Base-by-base conservation (phyloP, 2,797 vertebrate genomes). In the Sebastes elongatus region DNA sequence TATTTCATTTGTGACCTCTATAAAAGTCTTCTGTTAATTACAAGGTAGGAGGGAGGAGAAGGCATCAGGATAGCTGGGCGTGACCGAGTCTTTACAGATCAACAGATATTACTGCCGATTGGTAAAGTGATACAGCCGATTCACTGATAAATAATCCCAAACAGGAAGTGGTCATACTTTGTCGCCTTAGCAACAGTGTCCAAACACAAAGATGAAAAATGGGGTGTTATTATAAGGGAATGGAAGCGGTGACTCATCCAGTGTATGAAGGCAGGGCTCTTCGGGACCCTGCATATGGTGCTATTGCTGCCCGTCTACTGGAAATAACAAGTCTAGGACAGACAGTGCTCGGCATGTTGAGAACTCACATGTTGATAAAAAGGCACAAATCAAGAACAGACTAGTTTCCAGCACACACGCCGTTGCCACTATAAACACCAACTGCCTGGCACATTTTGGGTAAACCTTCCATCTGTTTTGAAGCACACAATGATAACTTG, bases 11-110 rank as follows among this genome's bases (percentile, higher is more conserved):
- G 94, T 94, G 94, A 95, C 93, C 90, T 93, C 91, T 95, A 96
- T 93, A 95, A 96, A 94, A 96, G 95, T 83, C 91, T 96, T 94
- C 64, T 95, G 95, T 96, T 96, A 96, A 95, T 96, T 96, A 95
- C 93, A 94, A 92, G 93, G 89, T 84, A 92, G 87, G 92, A 88
- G 87, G 92, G 77, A 20, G 65, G 91, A 92, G 90, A 93, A 93
- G 93, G 92, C 92, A 90, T 94, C 87, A 91, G 93, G 91, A 93
- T 93, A 92, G 90, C 91, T 89, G 90, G 92, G 83, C 85, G 80
- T 65, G 67, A 77, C 75, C 6, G 83, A 94, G 27, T 89, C 88
- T 88, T 86, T 63, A n/a, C 77, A 68, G 25, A 74, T 77, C 86
- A 70, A 81, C 91, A 84, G 85, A 67, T 52, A 14, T 8, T 20